Base-by-base conservation (phyloP, 2,888 invertebrate species). In the Hirtodrosophila histrioides region DNA sequence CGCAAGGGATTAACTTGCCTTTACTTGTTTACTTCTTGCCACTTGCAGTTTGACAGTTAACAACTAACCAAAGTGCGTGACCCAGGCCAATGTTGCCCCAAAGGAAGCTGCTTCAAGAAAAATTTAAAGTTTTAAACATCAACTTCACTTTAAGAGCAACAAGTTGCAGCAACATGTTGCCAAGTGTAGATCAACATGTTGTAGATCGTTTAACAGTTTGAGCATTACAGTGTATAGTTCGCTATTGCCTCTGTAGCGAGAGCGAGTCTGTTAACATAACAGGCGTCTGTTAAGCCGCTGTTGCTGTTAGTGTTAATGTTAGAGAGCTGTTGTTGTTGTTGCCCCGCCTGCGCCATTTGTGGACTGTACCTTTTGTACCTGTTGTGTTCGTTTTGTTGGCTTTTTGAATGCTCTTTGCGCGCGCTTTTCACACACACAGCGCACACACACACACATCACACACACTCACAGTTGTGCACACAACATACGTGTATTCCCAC, bases 341-440 rank as follows among this genome's bases (percentile, higher is more conserved):
- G 69, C 35, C 17, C 17, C 40, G 54, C 35, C 53, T 36, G 45
- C 43, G 55, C 66, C 76, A 65, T 55, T 62, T 79, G 80, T 63
- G 80, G 83, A 82, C 82, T 82, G 82, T 82, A 82, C 82, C 82
- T 77, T 85, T 82, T 79, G 77, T 82, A 83, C 86, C 86, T 82
- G 82, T 82, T 85, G 83, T 83, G 54, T 46, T 72, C 69, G 45
- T 63, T 54, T 70, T 60, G 61, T 64, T 83, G 72, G 71, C 71
- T 80, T 84, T 81, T 79, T 77, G 51, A 73, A 79, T 80, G 78
- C 86, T 75, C 80, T 78, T 80, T 73, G 62, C 86, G 84, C 82
- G 82, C 82, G 86, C 82, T 86, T 86, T 86, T 80, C 54, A 57
- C 53, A 50, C 43, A 69, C 58, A 56, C 43, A 49, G 39, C 43